Conservation (phyloP, 2,113 vertebrate species). For the Terrapene triunguis region DNA sequence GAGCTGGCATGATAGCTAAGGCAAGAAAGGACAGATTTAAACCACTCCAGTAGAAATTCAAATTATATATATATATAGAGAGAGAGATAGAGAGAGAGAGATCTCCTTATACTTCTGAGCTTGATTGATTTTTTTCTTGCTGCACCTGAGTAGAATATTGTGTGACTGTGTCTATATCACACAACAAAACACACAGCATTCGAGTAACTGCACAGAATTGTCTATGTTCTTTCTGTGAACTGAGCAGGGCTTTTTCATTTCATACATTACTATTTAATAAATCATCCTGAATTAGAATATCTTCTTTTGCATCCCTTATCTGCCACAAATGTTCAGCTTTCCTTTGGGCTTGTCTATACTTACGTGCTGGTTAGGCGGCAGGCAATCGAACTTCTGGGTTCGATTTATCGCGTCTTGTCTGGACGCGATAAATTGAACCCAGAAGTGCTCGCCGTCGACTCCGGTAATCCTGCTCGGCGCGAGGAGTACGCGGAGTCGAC, state of each 20-base stretch:
- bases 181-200: conserved; percentile 13
- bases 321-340: conserved; percentile 54
- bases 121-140: not conserved
- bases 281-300: conserved; percentile 24
- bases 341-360: no score
- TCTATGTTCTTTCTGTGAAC: not conserved
- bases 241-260: not conserved
- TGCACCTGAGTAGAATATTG: not conserved
- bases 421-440: no score
- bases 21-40: not conserved
- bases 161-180: not conserved
- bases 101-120: not conserved
- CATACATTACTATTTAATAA: not conserved
- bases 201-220: not conserved
- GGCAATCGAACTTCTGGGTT: no score
- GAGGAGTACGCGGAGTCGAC: no score
- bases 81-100: not conserved
- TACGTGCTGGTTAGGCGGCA: no score
- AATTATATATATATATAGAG: not conserved
- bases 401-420: no score
- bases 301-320: conserved; percentile 17
- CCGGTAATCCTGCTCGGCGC: no score
- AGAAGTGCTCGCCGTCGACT: no score
- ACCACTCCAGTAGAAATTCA: not conserved
- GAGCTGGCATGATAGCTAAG: not conserved